phyloP scores from a whole-genome alignment of 2,888 invertebrate species.

The Oeneis ivallda region DNA sequence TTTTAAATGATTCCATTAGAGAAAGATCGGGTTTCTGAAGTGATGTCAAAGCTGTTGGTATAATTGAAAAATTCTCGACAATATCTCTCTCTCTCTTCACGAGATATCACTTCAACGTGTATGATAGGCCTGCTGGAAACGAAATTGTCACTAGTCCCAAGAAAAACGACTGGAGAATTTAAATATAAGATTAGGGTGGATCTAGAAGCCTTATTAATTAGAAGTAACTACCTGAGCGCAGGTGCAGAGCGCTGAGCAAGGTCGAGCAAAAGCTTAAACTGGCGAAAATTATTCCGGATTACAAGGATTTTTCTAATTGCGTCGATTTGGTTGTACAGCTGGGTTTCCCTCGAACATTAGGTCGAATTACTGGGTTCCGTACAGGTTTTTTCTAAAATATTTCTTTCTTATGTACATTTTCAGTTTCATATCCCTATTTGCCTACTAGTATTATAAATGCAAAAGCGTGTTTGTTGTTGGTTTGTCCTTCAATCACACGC shows the following conservation, averaged over 20 bases:
- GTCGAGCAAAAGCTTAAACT: slow-evolving; percentile 64
- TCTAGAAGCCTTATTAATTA: slow-evolving; percentile 26
- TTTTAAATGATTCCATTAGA: too few relatives aligned
- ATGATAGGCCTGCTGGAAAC: background rate
- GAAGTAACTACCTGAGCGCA: slow-evolving; percentile 45
- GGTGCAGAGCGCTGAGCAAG: slow-evolving; percentile 50
- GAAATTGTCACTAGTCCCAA: background rate
- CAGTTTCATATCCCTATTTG: too few relatives aligned
- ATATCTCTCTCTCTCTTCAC: too few relatives aligned
- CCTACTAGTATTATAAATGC: too few relatives aligned
- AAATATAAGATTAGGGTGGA: slow-evolving; percentile 8
- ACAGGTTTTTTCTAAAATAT: background rate
- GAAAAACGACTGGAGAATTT: background rate
- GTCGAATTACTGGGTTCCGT: slow-evolving; percentile 11
- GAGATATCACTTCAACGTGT: too few relatives aligned
- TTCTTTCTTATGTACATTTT: too few relatives aligned
- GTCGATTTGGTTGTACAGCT: slow-evolving; percentile 36
- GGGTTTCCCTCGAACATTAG: slow-evolving; percentile 21
- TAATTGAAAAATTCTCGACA: too few relatives aligned
- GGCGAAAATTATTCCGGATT: slow-evolving; percentile 68
- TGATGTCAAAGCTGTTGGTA: too few relatives aligned
- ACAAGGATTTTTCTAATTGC: slow-evolving; percentile 71
- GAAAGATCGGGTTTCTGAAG: too few relatives aligned
- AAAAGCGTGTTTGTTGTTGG: too few relatives aligned
- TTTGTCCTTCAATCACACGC: too few relatives aligned